Evolutionary conservation across 2,113 vertebrate genomes (phyloP).

Genomic region (Neodontobutis hainanensis): DNA sequence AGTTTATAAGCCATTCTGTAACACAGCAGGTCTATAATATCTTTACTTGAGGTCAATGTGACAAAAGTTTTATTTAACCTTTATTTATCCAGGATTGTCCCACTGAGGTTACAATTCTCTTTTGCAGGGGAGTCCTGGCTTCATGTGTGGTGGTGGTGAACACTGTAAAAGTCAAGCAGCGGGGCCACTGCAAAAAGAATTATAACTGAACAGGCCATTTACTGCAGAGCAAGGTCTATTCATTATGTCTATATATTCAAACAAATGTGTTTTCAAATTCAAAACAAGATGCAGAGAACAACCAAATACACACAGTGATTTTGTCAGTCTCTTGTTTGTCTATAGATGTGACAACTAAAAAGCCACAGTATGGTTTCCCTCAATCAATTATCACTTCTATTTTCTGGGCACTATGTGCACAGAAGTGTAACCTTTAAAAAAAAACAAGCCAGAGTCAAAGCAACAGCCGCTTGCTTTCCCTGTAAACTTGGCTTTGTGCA

Average conservation of each 20-base stretch:
- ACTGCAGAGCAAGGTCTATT: conserved; percentile 1
- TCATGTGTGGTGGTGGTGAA: no score
- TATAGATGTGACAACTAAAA: conserved; percentile 31
- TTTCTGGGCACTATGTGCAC: conserved; percentile 54
- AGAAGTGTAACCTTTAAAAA: conserved; percentile 29
- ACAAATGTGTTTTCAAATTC: conserved; percentile 1
- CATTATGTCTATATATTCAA: neutral
- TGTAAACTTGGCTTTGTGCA: conserved; percentile 66
- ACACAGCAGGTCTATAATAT: no score
- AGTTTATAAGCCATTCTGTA: conserved; percentile 5
- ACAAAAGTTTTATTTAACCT: no score
- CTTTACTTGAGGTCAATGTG: no score
- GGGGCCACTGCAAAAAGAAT: no score
- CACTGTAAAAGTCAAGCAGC: conserved; percentile 12
- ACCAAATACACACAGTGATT: conserved; percentile 47
- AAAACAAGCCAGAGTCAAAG: conserved; percentile 12
- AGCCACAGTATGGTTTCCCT: conserved; percentile 32
- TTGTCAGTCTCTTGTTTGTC: conserved; percentile 27
- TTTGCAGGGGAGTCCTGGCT: no score
- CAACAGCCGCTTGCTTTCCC: conserved; percentile 21
- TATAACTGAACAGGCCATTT: neutral
- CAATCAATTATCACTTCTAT: conserved; percentile 20
- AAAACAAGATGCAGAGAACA: conserved; percentile 27
- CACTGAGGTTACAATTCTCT: no score
- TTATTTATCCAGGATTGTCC: no score